Base-by-base conservation (phyloP, 1,140 invertebrate genomes). In the Euura lappo region DNA sequence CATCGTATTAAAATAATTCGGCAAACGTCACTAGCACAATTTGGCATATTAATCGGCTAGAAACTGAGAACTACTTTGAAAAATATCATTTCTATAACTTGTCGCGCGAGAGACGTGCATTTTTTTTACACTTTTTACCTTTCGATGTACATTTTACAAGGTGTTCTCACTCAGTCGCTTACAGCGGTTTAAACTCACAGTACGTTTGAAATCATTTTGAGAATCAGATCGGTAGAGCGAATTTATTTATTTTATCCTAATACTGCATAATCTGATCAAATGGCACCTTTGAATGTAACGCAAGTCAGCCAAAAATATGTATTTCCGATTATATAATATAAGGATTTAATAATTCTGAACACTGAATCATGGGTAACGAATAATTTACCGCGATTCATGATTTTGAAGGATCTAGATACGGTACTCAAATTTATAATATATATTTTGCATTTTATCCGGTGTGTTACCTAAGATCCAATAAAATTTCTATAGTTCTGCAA, bases 71-170 rank as follows among this genome's bases (percentile, higher is more conserved):
- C 10, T 11, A 60, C 51, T 60, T 6, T 60, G 13, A 60, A n/a
- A 60, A 60, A 60, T n/a, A 60, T 60, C 10, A 60, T 60, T 60
- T 60, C 51, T 60, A 60, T 60, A 11, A 60, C 51, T 60, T n/a
- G 51, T 8, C 51, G 13, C 13, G 13, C 8, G 13, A 60, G 51
- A 60, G 6, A 60, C 28, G 28, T 28, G 28, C 28, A 28, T 28
- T 28, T 28, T 28, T 60, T 60, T 60, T 5, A 60, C 10, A 3
- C 51, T 60, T 60, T 60, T 60, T 60, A 60, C 51, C 51, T 60
- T 60, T 60, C 51, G 13, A 60, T 60, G 51, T 60, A 60, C 13
- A 60, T 60, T 11, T 60, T 60, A 60, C 51, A 60, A 60, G 10
- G 51, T 60, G 51, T 60, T 60, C 51, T 60, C 28, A 60, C 6